Evolutionary conservation across 1,140 invertebrate species (phyloP), one percentile per base, ranked within the genome.

Genomic region (Andrena cerasifolii): DNA sequence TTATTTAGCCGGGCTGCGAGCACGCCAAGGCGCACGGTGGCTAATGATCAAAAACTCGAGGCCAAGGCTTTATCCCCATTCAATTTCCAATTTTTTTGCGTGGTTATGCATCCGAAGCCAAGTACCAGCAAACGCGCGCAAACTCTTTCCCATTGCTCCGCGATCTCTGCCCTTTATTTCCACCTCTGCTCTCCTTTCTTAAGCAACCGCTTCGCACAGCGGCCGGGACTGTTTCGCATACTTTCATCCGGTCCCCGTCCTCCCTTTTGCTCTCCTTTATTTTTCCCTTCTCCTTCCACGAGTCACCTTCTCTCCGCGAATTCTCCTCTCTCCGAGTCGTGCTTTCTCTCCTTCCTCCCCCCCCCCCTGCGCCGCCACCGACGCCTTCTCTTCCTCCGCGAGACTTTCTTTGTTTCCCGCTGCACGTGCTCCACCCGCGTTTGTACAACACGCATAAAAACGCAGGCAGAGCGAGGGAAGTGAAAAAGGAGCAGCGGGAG

Each of bases 351-450:
- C 53, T 40, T 18, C 14, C 24, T 56, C 40, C 61, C 24, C 8
- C 49, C 43, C 24, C 61, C 28, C 70, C 40, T 58, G 53, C 63
- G 12, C 28, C 54, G 18, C n/a, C 14, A 49, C 53, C 63, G 14
- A 36, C 54, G n/a, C 26, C 14, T 36, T 33, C 61, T 28, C n/a
- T 31, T 54, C 40, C 63, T 28, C 67, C 47, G 61, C 72, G 74
- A 65, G 67, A 67, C 76, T 33, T 74, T 86, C 84, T 86, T 86
- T 86, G 84, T 86, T 86, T 86, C 80, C 71, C 40, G 56, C 49
- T 86, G 85, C 84, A 86, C 84, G 85, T 86, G 85, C 85, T 86
- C 74, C 72, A 72, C 80, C 73, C 84, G 80, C 80, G 83, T 70
- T 51, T 71, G 61, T 58, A 33, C 70, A 40, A n/a, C 36, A 26